Base-by-base conservation (phyloP, 2,888 invertebrate genomes). In the Nipponacmea schrenckii region DNA sequence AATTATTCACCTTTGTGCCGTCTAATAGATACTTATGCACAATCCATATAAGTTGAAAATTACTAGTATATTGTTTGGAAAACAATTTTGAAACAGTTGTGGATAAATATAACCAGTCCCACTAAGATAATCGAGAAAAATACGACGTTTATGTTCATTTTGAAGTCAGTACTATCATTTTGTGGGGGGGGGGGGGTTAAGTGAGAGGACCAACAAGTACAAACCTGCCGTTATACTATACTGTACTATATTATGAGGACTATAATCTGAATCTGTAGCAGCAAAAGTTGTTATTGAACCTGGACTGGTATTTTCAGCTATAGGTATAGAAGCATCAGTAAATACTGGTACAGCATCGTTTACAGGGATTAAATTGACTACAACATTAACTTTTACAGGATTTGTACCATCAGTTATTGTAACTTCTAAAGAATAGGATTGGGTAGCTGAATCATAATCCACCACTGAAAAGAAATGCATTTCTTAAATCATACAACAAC, bases 341-440 rank as follows among this genome's bases (percentile, higher is more conserved):
- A 85, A 85, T 1, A 69, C 63, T 3, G 86, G 86, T 7, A 77
- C 76, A 69, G 64, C 62, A 62, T 86, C 83, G 72, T 86, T 85
- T n/a, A 80, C 79, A 5, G 85, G 75, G 8, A 66, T 72, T 5
- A 85, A 74, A 14, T 65, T 66, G 5, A 84, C 77, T 5, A 74
- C 74, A 7, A 84, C 77, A n/a, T 75, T 69, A n/a, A 77, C 74
- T 10, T 74, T 70, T 12, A 76, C n/a, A 0, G 70, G 69, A 39
- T 72, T 71, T 12, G 73, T 69, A n/a, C 79, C 79, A 66, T 84
- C 84, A 31, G 74, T 77, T 17, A 81, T 82, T 3, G 72, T 50
- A 0, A 82, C 74, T 20, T 74, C 71, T 26, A 84, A 74, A 10
- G 70, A 45, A 70, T 82, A 84, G 5, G 73, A 74, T 70, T 75